phyloP scores from a whole-genome alignment of 2,113 vertebrate species.

The Neofelis nebulosa region DNA sequence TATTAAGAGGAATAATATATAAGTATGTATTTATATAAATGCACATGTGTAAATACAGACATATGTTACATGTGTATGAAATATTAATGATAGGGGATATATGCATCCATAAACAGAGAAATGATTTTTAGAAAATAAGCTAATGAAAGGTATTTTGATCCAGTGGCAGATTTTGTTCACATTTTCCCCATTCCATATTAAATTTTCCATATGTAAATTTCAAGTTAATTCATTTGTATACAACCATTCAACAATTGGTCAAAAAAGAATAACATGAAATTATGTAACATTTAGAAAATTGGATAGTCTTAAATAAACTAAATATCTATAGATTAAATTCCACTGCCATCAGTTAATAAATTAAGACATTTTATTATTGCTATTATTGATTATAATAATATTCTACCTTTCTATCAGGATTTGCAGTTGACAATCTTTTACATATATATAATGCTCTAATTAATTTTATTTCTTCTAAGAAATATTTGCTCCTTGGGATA shows the following conservation, averaged over 20 bases:
- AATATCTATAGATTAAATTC: slow-evolving; percentile 4
- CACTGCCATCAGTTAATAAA: background rate
- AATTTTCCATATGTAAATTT: background rate
- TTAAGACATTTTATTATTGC: background rate
- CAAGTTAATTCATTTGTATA: background rate
- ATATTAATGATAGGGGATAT: background rate
- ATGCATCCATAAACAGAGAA: background rate
- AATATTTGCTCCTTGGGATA: background rate
- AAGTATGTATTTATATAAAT: background rate
- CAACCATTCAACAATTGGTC: background rate
- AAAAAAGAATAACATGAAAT: background rate
- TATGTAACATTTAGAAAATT: background rate
- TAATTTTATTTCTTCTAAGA: slow-evolving; percentile 22
- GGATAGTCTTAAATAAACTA: background rate
- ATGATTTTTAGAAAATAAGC: slow-evolving; percentile 22
- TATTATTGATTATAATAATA: background rate
- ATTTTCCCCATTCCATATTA: background rate
- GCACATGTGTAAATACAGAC: background rate
- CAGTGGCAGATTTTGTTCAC: background rate
- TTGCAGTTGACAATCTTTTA: background rate
- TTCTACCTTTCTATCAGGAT: background rate
- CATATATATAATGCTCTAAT: background rate
- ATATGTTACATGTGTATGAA: background rate
- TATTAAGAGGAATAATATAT: background rate
- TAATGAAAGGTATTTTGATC: background rate